Conservation (phyloP, 2,888 invertebrate genomes). For the Cataglyphis livida region DNA sequence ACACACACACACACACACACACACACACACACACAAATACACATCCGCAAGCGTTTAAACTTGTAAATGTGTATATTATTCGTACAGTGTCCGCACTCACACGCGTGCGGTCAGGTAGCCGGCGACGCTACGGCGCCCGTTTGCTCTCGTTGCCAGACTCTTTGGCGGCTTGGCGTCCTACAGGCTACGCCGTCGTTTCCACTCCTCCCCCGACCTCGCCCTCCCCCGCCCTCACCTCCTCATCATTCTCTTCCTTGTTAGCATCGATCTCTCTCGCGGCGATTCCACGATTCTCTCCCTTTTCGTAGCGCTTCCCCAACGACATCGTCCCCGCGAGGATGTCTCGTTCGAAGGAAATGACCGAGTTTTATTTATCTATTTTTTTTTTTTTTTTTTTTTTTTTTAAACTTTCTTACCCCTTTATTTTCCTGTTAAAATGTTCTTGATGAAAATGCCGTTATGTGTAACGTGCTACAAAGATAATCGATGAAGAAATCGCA, state of each 20-base stretch:
- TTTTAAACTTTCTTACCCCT: too few species aligned
- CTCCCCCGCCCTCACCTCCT: neutral
- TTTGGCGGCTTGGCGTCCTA: conserved; percentile 83
- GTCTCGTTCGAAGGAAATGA: neutral
- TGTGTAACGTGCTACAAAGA: neutral
- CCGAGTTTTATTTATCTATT: neutral
- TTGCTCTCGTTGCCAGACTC: conserved; percentile 83
- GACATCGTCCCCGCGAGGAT: conserved; percentile 31
- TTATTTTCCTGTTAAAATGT: neutral
- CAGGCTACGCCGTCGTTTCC: conserved; percentile 74
- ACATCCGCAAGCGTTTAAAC: neutral
- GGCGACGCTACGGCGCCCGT: conserved; percentile 78
- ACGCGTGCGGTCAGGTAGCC: conserved; percentile 22
- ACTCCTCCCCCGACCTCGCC: neutral
- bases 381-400: neutral
- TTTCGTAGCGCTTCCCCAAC: neutral
- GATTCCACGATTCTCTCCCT: conserved; percentile 8
- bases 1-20: neutral
- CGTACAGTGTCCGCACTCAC: conserved; percentile 16
- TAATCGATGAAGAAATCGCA: neutral
- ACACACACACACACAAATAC: conserved; percentile 5
- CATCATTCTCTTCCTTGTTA: conserved; percentile 33
- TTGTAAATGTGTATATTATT: neutral
- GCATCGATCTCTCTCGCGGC: conserved; percentile 27
- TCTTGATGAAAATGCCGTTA: neutral